phyloP scores from a whole-genome alignment of 2,113 vertebrate genomes.

The Lanius ludovicianus region DNA sequence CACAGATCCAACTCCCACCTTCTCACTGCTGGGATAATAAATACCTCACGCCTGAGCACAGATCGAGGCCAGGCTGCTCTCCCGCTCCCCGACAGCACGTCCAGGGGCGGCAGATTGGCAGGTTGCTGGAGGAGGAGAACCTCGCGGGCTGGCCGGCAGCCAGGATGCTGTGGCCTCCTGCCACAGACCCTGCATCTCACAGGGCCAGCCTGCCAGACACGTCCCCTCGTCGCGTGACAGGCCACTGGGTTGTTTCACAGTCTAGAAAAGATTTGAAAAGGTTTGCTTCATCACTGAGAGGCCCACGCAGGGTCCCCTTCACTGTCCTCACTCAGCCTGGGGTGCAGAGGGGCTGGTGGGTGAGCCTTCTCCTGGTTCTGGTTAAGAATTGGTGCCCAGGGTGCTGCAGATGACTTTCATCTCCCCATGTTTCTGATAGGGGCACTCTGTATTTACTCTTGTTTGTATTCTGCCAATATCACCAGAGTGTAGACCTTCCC shows the following conservation, averaged over 20 bases:
- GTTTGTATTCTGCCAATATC: neutral
- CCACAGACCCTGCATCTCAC: slow-evolving; percentile 32
- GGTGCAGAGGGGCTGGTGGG: neutral
- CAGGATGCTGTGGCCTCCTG: slow-evolving; percentile 23
- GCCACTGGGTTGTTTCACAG: slow-evolving; percentile 34
- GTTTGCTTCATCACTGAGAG: slow-evolving; percentile 17
- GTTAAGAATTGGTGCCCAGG: neutral
- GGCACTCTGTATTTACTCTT: neutral
- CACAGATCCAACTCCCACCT: neutral
- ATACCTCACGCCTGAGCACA: neutral
- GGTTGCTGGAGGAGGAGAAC: slow-evolving; percentile 10
- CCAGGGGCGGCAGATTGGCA: slow-evolving; percentile 47
- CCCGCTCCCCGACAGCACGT: neutral
- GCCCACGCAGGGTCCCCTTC: neutral
- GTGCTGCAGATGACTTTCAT: neutral
- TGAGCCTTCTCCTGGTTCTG: neutral
- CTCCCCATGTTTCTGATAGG: neutral
- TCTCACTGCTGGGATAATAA: neutral
- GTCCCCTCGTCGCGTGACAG: slow-evolving; percentile 46
- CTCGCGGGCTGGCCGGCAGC: neutral
- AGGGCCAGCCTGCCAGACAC: slow-evolving; percentile 59
- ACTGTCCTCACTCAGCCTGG: neutral
- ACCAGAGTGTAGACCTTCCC: neutral
- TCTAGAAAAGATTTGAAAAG: slow-evolving; percentile 15
- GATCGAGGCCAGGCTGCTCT: neutral